These are phyloP conservation scores for Clarias pachynema DNA, from an alignment of 2,797 vertebrate genomes.

Conservation along the genomic window DNA sequence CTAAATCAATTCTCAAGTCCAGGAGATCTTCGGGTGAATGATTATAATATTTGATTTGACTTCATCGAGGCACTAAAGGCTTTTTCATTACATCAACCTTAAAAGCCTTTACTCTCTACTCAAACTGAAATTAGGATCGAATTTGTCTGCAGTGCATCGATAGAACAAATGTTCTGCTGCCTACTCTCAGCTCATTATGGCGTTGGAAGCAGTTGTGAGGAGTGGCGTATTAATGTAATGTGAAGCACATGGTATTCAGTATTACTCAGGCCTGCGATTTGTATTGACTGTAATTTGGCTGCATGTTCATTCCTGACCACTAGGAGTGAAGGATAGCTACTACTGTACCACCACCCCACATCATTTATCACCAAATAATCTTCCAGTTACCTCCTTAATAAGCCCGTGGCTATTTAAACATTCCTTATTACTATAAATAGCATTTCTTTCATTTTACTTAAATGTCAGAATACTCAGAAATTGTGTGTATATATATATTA, in stretches of 20 bases:
- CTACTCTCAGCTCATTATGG: constrained; percentile 54
- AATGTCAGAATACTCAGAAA: no score
- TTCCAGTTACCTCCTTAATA: background rate
- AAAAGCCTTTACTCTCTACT: constrained; percentile 13
- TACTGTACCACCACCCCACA: no score
- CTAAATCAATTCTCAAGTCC: constrained; percentile 12
- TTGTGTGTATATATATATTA: no score
- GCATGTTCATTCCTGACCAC: constrained; percentile 45
- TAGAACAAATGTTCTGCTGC: constrained; percentile 4
- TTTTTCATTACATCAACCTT: constrained; percentile 13
- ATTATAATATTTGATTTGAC: constrained; percentile 21
- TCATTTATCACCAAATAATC: background rate
- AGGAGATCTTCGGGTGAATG: background rate
- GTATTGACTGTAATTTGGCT: constrained; percentile 52
- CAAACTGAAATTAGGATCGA: constrained; percentile 23
- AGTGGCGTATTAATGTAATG: constrained; percentile 57
- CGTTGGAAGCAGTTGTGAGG: constrained; percentile 56
- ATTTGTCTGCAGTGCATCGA: constrained; percentile 26
- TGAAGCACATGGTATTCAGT: constrained; percentile 67
- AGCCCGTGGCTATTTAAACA: background rate
- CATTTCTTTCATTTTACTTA: no score
- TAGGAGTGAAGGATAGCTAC: constrained; percentile 55
- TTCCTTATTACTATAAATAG: background rate
- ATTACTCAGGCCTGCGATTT: constrained; percentile 61
- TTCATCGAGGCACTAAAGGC: constrained; percentile 10